Evolutionary conservation across 2,113 vertebrate species (phyloP).

Genomic region (Chitala chitala): DNA sequence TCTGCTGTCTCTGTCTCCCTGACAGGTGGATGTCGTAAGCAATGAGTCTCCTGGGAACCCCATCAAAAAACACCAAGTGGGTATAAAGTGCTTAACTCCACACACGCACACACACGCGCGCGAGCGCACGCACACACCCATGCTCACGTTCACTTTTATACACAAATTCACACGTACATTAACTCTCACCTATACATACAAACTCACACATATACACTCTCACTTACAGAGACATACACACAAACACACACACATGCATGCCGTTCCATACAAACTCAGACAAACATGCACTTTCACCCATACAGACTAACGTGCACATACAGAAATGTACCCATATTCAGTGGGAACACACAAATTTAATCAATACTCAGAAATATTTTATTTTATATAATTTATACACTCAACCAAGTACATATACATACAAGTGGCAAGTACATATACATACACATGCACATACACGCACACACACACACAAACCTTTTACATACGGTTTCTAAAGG

Average conservation of each 20-base stretch:
- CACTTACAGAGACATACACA: not conserved
- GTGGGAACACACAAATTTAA: too few species aligned
- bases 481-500: too few species aligned
- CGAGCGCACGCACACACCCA: conserved; percentile 13
- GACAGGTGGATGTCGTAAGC: conserved; percentile 58
- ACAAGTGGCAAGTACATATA: too few species aligned
- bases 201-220: conserved; percentile 6
- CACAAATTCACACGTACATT: not conserved
- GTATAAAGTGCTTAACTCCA: conserved; percentile 35
- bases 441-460: too few species aligned
- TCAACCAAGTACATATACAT: too few species aligned
- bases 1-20: conserved; percentile 4
- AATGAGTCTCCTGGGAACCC: conserved; percentile 55
- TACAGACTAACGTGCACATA: conserved; percentile 33
- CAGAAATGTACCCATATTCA: not conserved
- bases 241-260: conserved; percentile 7
- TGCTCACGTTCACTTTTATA: conserved; percentile 4
- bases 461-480: too few species aligned
- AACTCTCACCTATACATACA: conserved; percentile 9
- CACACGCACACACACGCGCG: conserved; percentile 27
- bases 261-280: not conserved
- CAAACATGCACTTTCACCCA: conserved; percentile 39
- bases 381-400: too few species aligned
- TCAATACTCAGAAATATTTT: too few species aligned
- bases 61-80: conserved; percentile 53